These are phyloP conservation scores for Candoia aspera DNA, from an alignment of 2,113 vertebrate genomes.

Conservation along the genomic window DNA sequence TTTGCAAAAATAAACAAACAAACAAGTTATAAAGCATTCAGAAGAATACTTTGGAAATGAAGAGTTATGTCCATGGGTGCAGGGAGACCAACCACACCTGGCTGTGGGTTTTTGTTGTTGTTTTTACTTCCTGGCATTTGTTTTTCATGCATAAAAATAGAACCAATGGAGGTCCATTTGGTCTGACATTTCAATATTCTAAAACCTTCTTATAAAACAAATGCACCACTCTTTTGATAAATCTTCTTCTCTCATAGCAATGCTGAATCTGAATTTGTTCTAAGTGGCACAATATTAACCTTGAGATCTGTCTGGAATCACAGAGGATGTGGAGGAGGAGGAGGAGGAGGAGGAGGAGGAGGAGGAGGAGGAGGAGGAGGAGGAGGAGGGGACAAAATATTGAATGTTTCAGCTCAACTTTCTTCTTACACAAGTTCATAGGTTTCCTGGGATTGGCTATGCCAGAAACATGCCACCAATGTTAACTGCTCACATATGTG, in stretches of 20 bases:
- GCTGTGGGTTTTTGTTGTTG: too few species aligned
- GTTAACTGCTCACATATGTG: neutral
- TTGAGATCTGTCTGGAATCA: neutral
- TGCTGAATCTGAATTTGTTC: neutral
- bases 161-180: too few species aligned
- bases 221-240: neutral
- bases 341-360: neutral
- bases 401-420: neutral
- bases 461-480: rapidly evolving
- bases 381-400: neutral
- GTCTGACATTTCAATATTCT: neutral
- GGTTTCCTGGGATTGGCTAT: rapidly evolving
- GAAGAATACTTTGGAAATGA: too few species aligned
- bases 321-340: neutral
- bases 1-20: too few species aligned
- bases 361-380: neutral
- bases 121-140: too few species aligned
- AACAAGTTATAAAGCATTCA: too few species aligned
- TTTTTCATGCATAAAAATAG: too few species aligned
- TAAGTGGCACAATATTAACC: neutral
- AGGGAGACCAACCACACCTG: too few species aligned
- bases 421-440: neutral
- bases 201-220: neutral
- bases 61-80: too few species aligned
- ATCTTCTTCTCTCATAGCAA: neutral